Evolutionary conservation across 2,113 vertebrate genomes (phyloP).

Genomic region (Sitta europaea): DNA sequence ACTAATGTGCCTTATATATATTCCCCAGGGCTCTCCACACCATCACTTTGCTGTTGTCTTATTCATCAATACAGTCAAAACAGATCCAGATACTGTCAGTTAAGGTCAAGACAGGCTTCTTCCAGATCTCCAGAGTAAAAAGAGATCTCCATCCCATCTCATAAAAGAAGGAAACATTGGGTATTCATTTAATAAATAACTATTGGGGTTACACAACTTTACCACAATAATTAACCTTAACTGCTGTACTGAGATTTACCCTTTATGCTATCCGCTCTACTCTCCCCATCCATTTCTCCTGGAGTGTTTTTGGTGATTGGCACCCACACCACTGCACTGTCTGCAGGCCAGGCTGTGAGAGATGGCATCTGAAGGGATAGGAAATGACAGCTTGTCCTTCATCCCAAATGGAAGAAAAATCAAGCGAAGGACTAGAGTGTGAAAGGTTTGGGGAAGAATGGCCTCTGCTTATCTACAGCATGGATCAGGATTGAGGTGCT

Average conservation of each 20-base stretch:
- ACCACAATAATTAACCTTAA: background rate
- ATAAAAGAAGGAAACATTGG: background rate
- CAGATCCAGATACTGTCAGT: slow-evolving; percentile 49
- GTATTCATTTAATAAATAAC: background rate
- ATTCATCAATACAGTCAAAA: slow-evolving; percentile 48
- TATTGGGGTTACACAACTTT: background rate
- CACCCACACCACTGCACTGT: accelerated
- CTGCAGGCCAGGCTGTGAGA: background rate
- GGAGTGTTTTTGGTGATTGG: background rate
- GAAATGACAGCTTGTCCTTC: background rate
- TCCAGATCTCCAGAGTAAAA: background rate
- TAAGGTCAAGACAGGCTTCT: background rate
- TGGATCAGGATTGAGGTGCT: background rate
- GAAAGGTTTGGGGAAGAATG: background rate
- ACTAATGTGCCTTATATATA: slow-evolving; percentile 55
- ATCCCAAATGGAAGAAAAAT: background rate
- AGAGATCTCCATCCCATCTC: background rate
- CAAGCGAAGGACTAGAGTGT: background rate
- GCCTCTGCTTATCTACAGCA: background rate
- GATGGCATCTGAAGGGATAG: background rate
- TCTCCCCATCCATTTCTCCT: background rate
- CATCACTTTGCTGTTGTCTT: slow-evolving; percentile 5
- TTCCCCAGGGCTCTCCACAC: slow-evolving; percentile 23
- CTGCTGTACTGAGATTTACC: background rate
- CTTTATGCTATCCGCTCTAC: background rate